Base-by-base conservation (phyloP, 2,888 invertebrate genomes). In the Miltochrista miniata region DNA sequence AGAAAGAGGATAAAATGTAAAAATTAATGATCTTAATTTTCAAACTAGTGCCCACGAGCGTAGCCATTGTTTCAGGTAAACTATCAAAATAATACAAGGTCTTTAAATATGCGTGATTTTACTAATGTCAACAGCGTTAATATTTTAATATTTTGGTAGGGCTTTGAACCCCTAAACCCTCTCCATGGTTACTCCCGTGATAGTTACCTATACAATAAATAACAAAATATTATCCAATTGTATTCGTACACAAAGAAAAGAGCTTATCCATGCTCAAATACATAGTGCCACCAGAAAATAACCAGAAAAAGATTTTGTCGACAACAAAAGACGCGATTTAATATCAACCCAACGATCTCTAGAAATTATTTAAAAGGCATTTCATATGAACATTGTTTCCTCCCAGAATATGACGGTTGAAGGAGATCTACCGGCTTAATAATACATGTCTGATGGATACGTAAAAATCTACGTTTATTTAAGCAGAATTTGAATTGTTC, bases 371-470 rank as follows among this genome's bases (percentile, higher is more conserved):
- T 58, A 61, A 54, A 39, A 66, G 55, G 63, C 59, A 67, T 67
- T 66, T 66, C 66, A 68, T 68, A 68, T 66, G 53, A 55, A 45
- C 62, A 69, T 67, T 63, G 70, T 69, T 67, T 59, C 50, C 54
- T 51, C 50, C 51, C 56, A 48, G 48, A 65, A 60, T 48, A 64
- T 45, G 68, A 64, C 59, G 52, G 58, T 57, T 58, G 55, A 61
- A 54, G 37, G 5, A 45, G 54, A 36, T 34, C 44, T 45, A 35
- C 29, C 37, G 30, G 42, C 56, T 65, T 68, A 65, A 65, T 65
- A 65, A 59, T 59, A 68, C 59, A 64, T 65, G 51, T 54, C 56
- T 59, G 68, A 68, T 58, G 54, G 46, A 64, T 59, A 47, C 42
- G 51, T 18, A 33, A 57, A 60, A 61, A 54, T 58, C 45, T 50